These are phyloP conservation scores for Bombus affinis DNA, from an alignment of 1,140 invertebrate genomes.

Conservation along the genomic window DNA sequence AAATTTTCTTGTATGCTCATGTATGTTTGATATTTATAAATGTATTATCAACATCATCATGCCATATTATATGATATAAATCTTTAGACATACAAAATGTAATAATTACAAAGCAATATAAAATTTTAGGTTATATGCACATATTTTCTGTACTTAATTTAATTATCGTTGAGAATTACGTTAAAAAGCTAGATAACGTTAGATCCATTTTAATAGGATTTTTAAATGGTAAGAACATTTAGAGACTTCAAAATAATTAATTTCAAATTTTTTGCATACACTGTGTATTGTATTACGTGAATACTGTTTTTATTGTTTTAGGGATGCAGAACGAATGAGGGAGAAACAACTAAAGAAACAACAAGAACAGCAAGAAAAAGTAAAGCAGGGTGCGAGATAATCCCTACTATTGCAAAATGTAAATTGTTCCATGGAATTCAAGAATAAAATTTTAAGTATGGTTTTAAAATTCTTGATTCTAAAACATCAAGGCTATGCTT, in stretches of 20 bases:
- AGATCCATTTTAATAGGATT: background rate
- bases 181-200: background rate
- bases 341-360: slow-evolving; percentile 83
- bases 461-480: slow-evolving; percentile 36
- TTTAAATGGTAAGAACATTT: background rate
- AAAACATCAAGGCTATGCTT: slow-evolving; percentile 35
- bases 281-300: background rate
- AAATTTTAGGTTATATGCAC: background rate
- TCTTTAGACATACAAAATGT: background rate
- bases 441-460: slow-evolving; percentile 35
- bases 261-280: background rate
- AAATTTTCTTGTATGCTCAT: background rate
- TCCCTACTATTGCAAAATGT: slow-evolving; percentile 9
- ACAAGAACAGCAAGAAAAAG: slow-evolving; percentile 62
- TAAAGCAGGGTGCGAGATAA: slow-evolving; percentile 71
- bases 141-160: no score
- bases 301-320: slow-evolving; percentile 62
- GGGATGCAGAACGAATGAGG: slow-evolving; percentile 86
- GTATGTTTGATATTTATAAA: background rate
- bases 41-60: background rate
- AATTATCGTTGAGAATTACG: background rate
- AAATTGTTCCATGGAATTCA: slow-evolving; percentile 47
- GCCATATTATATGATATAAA: background rate
- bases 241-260: background rate
- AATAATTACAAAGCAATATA: background rate